These are phyloP conservation scores for Cnemophilus loriae DNA, from an alignment of 2,113 vertebrate genomes.

Conservation along the genomic window DNA sequence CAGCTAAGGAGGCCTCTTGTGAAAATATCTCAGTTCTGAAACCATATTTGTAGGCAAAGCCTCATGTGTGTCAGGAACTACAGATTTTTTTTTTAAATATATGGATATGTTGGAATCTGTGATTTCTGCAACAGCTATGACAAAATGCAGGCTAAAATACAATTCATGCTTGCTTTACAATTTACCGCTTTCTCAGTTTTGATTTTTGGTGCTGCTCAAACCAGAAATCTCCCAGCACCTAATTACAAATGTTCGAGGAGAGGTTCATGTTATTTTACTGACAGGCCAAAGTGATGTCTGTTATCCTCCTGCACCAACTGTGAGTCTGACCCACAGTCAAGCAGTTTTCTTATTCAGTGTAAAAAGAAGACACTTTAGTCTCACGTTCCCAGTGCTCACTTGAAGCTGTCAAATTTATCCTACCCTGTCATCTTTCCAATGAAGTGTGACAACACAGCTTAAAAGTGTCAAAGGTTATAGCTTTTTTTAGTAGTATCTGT, in stretches of 20 bases:
- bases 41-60: neutral
- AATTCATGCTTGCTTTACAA: neutral
- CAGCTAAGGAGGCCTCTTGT: neutral
- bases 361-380: neutral
- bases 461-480: neutral
- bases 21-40: neutral
- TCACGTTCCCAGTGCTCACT: neutral
- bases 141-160: neutral
- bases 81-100: neutral
- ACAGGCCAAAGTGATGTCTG: neutral
- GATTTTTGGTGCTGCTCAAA: neutral
- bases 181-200: neutral
- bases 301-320: neutral
- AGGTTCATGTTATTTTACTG: neutral
- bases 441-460: neutral
- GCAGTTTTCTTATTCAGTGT: neutral
- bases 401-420: conserved; percentile 7
- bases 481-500: conserved; percentile 6
- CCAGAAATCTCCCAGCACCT: neutral
- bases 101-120: neutral
- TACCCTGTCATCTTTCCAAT: neutral
- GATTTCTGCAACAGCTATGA: neutral
- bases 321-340: neutral
- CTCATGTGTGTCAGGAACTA: neutral
- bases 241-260: neutral